A percentile compares a stretch with the other conserved stretches of the same genome.
phyloP scores from a whole-genome alignment of 2,113 vertebrate species.

The Boulengerochromis microlepis region DNA sequence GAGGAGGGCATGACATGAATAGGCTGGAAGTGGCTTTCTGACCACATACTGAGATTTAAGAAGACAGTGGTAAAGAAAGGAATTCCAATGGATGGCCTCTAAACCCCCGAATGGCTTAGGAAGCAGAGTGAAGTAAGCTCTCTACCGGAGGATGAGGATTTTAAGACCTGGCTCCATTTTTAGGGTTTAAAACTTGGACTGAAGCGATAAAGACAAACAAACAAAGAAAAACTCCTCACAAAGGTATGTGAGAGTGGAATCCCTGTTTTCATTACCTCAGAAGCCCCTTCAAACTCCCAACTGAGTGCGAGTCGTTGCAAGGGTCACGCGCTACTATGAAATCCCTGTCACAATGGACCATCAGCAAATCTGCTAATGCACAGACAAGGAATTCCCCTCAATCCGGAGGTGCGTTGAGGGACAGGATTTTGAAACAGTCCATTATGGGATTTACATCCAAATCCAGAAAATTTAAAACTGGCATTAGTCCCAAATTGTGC shows the following conservation, averaged over 20 bases:
- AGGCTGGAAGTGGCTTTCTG: slow-evolving; percentile 34
- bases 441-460: background rate
- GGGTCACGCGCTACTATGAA: background rate
- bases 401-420: background rate
- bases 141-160: slow-evolving; percentile 18
- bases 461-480: background rate
- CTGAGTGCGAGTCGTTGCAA: background rate
- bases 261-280: background rate
- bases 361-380: background rate
- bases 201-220: background rate
- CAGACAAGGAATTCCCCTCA: background rate
- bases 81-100: slow-evolving; percentile 37
- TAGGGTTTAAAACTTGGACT: slow-evolving; percentile 2
- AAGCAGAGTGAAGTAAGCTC: slow-evolving; percentile 4
- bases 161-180: background rate
- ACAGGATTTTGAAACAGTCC: background rate
- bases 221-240: background rate
- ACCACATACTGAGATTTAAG: slow-evolving; percentile 45
- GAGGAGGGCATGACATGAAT: slow-evolving; percentile 15
- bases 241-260: background rate
- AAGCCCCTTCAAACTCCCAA: background rate
- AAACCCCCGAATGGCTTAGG: slow-evolving; percentile 2
- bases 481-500: background rate
- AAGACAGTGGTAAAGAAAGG: background rate
- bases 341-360: slow-evolving; percentile 6